Evolutionary conservation across 2,797 vertebrate species (phyloP), one percentile per base, ranked within the genome.

Genomic region (Karalla daura): DNA sequence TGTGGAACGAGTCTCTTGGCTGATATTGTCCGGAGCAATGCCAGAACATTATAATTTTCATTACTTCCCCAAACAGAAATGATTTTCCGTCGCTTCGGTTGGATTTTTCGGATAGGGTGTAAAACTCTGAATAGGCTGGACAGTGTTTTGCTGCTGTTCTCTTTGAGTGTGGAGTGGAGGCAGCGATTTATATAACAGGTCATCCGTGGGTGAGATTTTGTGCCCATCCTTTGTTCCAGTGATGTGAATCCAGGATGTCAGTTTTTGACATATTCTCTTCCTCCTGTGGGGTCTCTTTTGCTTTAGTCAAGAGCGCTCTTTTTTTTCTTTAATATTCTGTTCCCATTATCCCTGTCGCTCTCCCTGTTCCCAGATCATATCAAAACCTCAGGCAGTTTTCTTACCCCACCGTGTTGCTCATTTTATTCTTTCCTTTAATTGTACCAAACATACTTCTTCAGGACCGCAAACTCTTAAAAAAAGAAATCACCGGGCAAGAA

Each of bases 361-460:
- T 52, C 41, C 18, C 41, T 51, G 23, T 58, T 76, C 37, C 46
- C 9, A 58, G 39, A 64, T 70, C 51, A 47, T 49, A 73, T 68
- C 12, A 55, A 75, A 77, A 80, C 64, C 61, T 74, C 39, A 68
- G 44, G 68, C 66, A 51, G 27, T 79, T 66, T n/a, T 72, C 36
- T 70, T 67, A 37, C 21, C 47, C 62, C 74, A 70, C 72, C 2
- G 28, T 77, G 63, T 85, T 78, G 83, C 76, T 50, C 66, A 2
- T 85, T 86, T 89, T 83, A 80, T 79, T 63, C 73, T 73, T 60
- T 83, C 56, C 59, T 80, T 85, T 84, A 86, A 89, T 86, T 88
- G 63, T 68, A 71, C 74, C 25, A 78, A 86, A 79, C 54, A 81
- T 73, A 79, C 65, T 77, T 81, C 40, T 86, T 86, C 25, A 53